Percentiles rank a stretch among this genome's conserved stretches.
These are phyloP conservation scores for Aldrovandia affinis DNA, from an alignment of 2,797 vertebrate species.

Conservation along the genomic window DNA sequence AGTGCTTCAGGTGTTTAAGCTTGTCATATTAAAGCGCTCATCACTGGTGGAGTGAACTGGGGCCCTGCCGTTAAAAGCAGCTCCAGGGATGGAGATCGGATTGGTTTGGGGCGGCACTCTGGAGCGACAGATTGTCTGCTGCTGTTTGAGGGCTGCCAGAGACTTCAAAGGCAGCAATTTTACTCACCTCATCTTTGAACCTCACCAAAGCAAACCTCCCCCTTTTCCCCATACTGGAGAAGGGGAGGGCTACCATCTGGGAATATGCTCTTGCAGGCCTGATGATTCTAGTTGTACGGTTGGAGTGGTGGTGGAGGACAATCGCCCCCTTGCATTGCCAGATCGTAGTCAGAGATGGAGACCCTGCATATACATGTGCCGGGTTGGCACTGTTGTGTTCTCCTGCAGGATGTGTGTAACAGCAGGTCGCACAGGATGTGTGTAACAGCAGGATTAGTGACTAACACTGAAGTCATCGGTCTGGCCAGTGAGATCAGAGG, in stretches of 20 bases:
- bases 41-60: conserved; percentile 18
- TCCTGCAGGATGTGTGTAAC: neutral
- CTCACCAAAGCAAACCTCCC: conserved; percentile 13
- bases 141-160: conserved; percentile 29
- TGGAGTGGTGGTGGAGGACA: too few relatives aligned
- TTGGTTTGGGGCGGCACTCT: neutral
- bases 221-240: neutral
- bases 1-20: neutral
- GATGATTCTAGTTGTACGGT: too few relatives aligned
- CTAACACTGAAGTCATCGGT: too few relatives aligned
- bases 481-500: too few relatives aligned
- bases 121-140: conserved; percentile 33
- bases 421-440: neutral
- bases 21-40: neutral
- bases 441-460: too few relatives aligned
- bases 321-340: too few relatives aligned
- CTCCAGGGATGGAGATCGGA: neutral
- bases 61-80: neutral
- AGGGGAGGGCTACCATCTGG: neutral
- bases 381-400: too few relatives aligned
- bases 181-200: conserved; percentile 36
- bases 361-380: too few relatives aligned
- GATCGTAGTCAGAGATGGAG: neutral
- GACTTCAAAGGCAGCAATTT: conserved; percentile 32
- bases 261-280: neutral